Evolutionary conservation across 2,113 vertebrate genomes (phyloP).

Genomic region (Ardeotis arabs): DNA sequence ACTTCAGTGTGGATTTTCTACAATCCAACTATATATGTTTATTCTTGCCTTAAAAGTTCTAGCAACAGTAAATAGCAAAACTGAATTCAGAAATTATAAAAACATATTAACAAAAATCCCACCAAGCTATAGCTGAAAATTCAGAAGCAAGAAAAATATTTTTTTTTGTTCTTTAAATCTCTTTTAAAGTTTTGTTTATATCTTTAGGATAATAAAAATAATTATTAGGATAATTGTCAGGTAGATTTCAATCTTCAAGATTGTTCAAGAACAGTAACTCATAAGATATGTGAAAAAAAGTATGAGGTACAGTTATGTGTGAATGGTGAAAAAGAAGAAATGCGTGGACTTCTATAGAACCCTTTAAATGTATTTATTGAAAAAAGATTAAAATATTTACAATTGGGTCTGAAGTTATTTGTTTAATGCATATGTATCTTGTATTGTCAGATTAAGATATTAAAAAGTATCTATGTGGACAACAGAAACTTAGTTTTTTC

Average conservation of each 20-base stretch:
- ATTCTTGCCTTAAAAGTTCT: neutral
- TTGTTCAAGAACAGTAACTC: neutral
- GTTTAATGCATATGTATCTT: neutral
- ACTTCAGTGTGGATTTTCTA: neutral
- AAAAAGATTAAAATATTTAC: neutral
- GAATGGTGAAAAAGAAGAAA: neutral
- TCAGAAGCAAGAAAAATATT: neutral
- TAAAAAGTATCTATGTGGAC: neutral
- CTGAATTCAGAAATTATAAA: neutral
- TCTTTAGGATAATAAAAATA: neutral
- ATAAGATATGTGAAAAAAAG: no score
- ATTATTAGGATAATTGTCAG: neutral
- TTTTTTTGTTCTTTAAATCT: neutral
- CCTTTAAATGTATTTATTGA: neutral
- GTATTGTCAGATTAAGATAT: neutral
- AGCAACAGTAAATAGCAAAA: neutral
- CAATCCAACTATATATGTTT: neutral
- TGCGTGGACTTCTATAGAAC: neutral
- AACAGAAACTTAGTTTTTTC: neutral
- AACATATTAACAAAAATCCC: neutral
- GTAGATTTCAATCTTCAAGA: neutral
- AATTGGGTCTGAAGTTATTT: neutral
- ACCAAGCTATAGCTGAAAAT: neutral
- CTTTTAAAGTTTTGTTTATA: neutral
- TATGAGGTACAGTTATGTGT: neutral